Base-by-base conservation (phyloP, 2,888 invertebrate species). In the Sylvicola cinctus region DNA sequence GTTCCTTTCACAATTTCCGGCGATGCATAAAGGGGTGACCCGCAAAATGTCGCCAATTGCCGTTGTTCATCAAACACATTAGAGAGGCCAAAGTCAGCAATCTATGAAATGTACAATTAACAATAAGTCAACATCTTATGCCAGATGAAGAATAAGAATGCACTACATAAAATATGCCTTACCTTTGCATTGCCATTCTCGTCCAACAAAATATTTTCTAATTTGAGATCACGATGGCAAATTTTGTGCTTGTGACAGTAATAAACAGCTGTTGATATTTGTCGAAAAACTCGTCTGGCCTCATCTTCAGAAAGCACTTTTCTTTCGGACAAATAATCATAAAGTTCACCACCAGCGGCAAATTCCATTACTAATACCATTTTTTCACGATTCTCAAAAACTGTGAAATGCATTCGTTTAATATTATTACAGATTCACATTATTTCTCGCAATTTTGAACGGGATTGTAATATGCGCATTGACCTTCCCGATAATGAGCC, bases 291-390 rank as follows among this genome's bases (percentile, higher is more conserved):
- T 49, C 91, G 64, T 45, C 91, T 67, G 2, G 95, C 91, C 63
- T 95, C 95, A 39, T 78, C 76, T 54, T 95, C 93, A 43, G 71
- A 68, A 44, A 96, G 66, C 44, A 88, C 83, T 63, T 90, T 90
- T 44, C 81, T 68, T 54, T 87, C 83, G 52, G 85, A 87, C 45
- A 95, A 70, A 61, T 88, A 95, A 61, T 95, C 96, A 56, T 96
- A 98, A 20, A 98, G 65, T 62, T 98, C 98, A 38, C 98, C 96
- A 38, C 96, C 96, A 39, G 85, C 84, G 43, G 96, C 96, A 60
- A 93, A 96, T 62, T 98, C 96, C 95, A 98, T 95, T 23, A 98
- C 95, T 43, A 98, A 69, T 46, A 98, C 93, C 75, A 98, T 96
- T 65, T 95, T 93, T 62, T 98, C 96, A 50, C 87, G 78, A 65